phyloP scores from a whole-genome alignment of 2,797 vertebrate species.

The Zenarchopterus dispar region DNA sequence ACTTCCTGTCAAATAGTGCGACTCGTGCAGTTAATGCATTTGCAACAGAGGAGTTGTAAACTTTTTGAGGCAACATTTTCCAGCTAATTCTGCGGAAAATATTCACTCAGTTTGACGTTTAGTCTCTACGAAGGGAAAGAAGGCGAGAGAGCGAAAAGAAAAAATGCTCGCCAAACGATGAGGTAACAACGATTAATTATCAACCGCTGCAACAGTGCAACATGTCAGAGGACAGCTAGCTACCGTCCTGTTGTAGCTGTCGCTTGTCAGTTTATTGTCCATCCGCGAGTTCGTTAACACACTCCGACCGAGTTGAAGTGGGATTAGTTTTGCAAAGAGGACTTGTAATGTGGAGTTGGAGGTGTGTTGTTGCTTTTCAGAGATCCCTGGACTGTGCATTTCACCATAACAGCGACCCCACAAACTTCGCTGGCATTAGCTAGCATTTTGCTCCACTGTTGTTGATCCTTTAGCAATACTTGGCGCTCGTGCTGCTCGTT shows the following conservation, averaged over 20 bases:
- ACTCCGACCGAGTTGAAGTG: neutral
- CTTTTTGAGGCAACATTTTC: conserved; percentile 64
- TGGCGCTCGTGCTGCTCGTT: conserved; percentile 24
- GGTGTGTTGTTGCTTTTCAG: neutral
- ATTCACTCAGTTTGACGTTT: conserved; percentile 4
- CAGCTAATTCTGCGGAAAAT: conserved; percentile 9
- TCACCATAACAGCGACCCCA: conserved; percentile 11
- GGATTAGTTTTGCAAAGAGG: neutral
- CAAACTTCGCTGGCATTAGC: conserved; percentile 60
- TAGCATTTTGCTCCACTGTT: conserved; percentile 65
- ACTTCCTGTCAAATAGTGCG: conserved; percentile 85
- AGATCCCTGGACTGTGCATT: conserved; percentile 31
- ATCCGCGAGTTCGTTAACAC: conserved; percentile 38
- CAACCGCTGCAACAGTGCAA: conserved; percentile 48
- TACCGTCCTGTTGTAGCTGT: conserved; percentile 55
- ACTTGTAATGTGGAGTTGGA: neutral
- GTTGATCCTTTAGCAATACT: conserved; percentile 51
- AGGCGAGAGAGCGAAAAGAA: neutral
- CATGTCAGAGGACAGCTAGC: conserved; percentile 68
- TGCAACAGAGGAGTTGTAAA: conserved; percentile 80
- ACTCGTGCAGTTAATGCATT: conserved; percentile 77
- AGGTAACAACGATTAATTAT: conserved; percentile 53
- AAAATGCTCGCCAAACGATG: conserved; percentile 59
- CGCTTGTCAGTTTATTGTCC: conserved; percentile 73
- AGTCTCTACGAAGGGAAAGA: neutral